Conservation (phyloP, 92 coral and sea anemone species). For the Diadumene lineata region DNA sequence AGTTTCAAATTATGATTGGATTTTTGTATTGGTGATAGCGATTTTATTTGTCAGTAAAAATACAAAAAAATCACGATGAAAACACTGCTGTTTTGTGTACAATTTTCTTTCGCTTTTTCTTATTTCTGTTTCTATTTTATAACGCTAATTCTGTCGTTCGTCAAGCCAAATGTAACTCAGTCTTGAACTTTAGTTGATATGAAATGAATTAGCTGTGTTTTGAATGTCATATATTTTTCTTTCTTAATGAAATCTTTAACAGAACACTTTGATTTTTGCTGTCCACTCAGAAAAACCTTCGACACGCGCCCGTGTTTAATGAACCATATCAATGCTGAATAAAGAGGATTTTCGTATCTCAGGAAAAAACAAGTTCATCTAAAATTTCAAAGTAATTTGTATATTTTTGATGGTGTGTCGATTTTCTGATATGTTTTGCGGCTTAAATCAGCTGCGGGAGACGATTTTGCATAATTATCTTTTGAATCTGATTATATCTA, state of each 20-base stretch:
- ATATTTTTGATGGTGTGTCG: too few relatives aligned
- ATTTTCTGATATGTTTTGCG: too few relatives aligned
- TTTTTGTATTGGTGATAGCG: not conserved
- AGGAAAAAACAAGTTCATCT: too few relatives aligned
- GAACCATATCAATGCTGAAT: not conserved
- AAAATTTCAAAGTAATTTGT: too few relatives aligned
- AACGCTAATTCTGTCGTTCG: not conserved
- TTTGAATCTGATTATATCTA: not conserved
- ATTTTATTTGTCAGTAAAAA: not conserved
- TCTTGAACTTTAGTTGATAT: not conserved
- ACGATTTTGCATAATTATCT: not conserved
- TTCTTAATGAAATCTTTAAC: not conserved
- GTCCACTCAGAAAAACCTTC: not conserved
- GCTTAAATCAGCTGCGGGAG: not conserved
- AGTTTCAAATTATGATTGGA: not conserved
- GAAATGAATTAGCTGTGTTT: slow-evolving; percentile 4
- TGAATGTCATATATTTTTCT: not conserved
- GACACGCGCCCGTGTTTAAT: not conserved
- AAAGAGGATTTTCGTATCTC: not conserved
- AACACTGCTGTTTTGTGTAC: too few relatives aligned
- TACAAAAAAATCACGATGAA: not conserved
- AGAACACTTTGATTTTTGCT: not conserved
- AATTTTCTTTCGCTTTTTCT: too few relatives aligned
- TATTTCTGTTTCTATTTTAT: not conserved
- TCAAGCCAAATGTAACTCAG: not conserved